Base-by-base conservation (phyloP, 2,113 vertebrate species). In the Guaruba guarouba region DNA sequence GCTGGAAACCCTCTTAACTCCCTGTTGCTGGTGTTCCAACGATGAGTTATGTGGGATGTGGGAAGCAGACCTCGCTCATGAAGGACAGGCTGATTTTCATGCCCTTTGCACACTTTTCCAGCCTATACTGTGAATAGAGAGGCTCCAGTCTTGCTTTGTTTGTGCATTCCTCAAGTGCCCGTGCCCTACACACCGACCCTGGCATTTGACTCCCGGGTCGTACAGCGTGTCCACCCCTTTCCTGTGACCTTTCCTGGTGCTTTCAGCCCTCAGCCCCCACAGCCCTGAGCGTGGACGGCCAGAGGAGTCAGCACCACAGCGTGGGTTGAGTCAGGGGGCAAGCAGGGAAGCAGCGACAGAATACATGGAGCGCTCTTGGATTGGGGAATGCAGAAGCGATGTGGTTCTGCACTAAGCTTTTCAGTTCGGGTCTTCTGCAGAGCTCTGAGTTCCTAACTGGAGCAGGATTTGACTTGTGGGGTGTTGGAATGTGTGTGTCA, bases 81-180 rank as follows among this genome's bases (percentile, higher is more conserved):
- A 88, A 93, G 76, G 75, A 68, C 2, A 0, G 57, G 43, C 82
- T 90, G 66, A 66, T 93, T 78, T 78, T 27, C 24, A 17, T 95
- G 88, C 82, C 91, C 79, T 92, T 81, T 49, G 41, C 33, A 10
- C 0, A 0, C 48, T 62, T 86, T 94, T 79, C n/a, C 69, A 84
- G 83, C 41, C 69, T 82, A 25, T 37, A 3, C 27, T 61, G 28
- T 74, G 66, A 89, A 89, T 86, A 93, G 82, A 93, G 77, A 86
- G n/a, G 66, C 83, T 94, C 86, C 82, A 82, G 80, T 86, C 57
- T 86, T 84, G 82, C 77, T 93, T 89, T 83, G 71, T 90, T 93
- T 81, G 31, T 88, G 54, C 92, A 82, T 97, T 97, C 88, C 80
- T 84, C 52, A 62, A 89, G 83, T 11, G 67, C 75, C 55, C 66